phyloP scores from a whole-genome alignment of 2,888 invertebrate species.

The Hydrotaea cyrtoneurina region DNA sequence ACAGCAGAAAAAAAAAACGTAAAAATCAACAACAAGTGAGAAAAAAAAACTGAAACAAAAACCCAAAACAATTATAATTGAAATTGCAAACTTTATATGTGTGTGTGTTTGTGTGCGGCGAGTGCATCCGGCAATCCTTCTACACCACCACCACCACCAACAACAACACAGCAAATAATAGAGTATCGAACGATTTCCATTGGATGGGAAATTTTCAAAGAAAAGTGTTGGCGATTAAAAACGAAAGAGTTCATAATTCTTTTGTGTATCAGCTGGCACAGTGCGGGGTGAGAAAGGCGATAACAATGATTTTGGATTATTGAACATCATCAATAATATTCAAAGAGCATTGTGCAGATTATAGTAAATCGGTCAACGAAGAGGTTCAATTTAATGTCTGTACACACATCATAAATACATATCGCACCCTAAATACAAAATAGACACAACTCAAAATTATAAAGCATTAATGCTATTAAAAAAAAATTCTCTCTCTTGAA shows the following conservation, averaged over 20 bases:
- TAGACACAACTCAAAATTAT: too few species aligned
- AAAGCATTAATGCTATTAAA: too few species aligned
- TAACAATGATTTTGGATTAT: too few species aligned
- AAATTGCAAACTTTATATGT: not conserved
- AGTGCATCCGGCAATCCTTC: not conserved
- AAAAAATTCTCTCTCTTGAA: too few species aligned
- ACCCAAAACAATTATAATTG: conserved; percentile 34
- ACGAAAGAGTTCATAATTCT: not conserved
- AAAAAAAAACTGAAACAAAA: not conserved
- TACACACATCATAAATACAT: too few species aligned
- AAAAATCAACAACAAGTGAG: not conserved
- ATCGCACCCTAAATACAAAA: too few species aligned
- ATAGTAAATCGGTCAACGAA: too few species aligned
- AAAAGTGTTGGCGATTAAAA: not conserved
- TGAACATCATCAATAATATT: too few species aligned
- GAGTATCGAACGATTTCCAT: conserved; percentile 21
- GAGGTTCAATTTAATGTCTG: too few species aligned
- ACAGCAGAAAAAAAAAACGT: too few species aligned
- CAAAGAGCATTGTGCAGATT: too few species aligned
- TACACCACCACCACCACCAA: not conserved
- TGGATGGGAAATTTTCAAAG: not conserved
- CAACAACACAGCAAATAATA: conserved; percentile 1
- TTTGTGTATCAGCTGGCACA: not conserved
- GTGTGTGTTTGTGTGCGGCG: not conserved
- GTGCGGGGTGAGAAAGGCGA: too few species aligned